Percentiles rank a stretch among this genome's conserved stretches.
Evolutionary conservation across 1,140 invertebrate species (phyloP).

Genomic region (Drosophila nigromelanica): DNA sequence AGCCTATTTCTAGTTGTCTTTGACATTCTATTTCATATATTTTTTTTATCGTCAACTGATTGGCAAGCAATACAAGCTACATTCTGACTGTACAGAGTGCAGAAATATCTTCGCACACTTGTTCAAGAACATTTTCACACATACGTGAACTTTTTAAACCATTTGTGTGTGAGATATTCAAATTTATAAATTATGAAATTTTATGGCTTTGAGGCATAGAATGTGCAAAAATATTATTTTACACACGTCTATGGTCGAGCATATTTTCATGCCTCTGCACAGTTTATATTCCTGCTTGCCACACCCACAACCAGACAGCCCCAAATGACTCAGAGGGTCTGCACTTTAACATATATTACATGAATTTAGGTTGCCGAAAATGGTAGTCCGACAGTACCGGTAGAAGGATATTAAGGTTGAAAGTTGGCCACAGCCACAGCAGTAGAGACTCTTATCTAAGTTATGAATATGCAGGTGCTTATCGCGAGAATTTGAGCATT

Average conservation of each 20-base stretch:
- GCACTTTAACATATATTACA: conserved; percentile 77
- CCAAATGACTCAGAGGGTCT: conserved; percentile 29
- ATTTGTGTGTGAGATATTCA: conserved; percentile 65
- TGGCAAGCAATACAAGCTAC: conserved; percentile 54
- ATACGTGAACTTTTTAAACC: neutral
- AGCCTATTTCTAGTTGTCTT: conserved; percentile 21
- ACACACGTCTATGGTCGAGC: conserved; percentile 62
- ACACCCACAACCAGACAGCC: conserved; percentile 6
- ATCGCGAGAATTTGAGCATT: conserved; percentile 43
- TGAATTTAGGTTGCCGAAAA: conserved; percentile 64
- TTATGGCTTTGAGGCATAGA: conserved; percentile 72
- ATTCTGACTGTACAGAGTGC: conserved; percentile 34
- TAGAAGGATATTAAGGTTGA: conserved; percentile 44
- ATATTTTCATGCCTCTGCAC: conserved; percentile 42
- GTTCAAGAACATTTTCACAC: conserved; percentile 2
- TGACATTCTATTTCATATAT: conserved; percentile 11
- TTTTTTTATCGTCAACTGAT: conserved; percentile 31
- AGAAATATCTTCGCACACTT: conserved; percentile 5
- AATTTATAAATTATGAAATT: conserved; percentile 81
- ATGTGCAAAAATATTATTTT: conserved; percentile 80
- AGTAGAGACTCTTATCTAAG: conserved; percentile 64
- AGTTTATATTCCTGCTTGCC: conserved; percentile 28
- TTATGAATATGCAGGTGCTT: conserved; percentile 81
- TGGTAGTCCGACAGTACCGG: conserved; percentile 22
- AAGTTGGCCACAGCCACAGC: conserved; percentile 39